A percentile compares a stretch with the other conserved stretches of the same genome.
Evolutionary conservation across 92 coral and sea anemone genomes (phyloP).

Genomic region (Galaxea fascicularis): DNA sequence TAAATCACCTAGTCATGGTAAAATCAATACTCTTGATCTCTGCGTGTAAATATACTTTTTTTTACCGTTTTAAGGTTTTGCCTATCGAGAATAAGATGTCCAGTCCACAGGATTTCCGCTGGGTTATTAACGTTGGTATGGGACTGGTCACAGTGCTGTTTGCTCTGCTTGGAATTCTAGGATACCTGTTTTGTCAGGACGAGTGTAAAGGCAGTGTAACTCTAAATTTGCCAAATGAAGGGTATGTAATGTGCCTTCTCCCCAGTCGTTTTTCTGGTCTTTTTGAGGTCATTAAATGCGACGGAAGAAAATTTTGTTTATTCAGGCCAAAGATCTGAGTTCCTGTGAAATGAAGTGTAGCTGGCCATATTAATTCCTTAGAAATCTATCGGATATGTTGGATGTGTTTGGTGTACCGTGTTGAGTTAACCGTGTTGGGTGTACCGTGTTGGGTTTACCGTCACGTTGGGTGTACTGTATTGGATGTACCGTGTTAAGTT

Average conservation of each 20-base stretch:
- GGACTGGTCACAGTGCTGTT: slow-evolving; percentile 69
- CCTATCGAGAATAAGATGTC: slow-evolving; percentile 94
- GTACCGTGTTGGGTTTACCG: too few relatives aligned
- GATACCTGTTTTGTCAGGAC: slow-evolving; percentile 81
- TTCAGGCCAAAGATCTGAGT: too few relatives aligned
- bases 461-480: too few relatives aligned
- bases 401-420: too few relatives aligned
- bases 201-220: slow-evolving; percentile 93
- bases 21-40: not conserved
- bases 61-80: slow-evolving; percentile 61
- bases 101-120: slow-evolving; percentile 82
- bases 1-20: too few relatives aligned
- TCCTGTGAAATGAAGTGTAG: too few relatives aligned
- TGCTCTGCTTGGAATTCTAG: slow-evolving; percentile 77
- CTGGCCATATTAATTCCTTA: too few relatives aligned
- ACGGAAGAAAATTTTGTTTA: too few relatives aligned
- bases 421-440: too few relatives aligned
- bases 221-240: slow-evolving; percentile 85
- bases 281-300: too few relatives aligned
- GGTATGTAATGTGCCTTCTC: slow-evolving; percentile 44
- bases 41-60: not conserved
- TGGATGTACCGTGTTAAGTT: too few relatives aligned
- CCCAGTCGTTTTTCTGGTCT: not conserved
- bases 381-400: too few relatives aligned
- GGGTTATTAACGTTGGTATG: slow-evolving; percentile 84